These are phyloP conservation scores for Caenorhabditis plicata DNA, from an alignment of 2,888 invertebrate genomes.

Conservation along the genomic window DNA sequence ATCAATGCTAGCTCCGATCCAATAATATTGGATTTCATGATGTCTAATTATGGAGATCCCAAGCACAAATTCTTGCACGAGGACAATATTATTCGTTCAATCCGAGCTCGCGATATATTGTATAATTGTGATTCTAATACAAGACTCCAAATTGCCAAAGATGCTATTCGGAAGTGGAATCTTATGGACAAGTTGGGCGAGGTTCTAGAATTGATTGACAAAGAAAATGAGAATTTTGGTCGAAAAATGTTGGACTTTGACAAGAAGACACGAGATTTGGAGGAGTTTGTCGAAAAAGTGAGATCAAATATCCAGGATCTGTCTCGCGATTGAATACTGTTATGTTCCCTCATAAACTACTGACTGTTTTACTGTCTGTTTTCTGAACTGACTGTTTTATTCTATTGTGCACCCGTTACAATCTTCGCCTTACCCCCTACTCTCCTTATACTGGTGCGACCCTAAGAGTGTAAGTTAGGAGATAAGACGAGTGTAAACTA, in stretches of 20 bases:
- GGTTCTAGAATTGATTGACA: slow-evolving; percentile 15
- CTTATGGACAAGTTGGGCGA: slow-evolving; percentile 6
- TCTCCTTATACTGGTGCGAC: too few species aligned
- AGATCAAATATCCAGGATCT: slow-evolving; percentile 4
- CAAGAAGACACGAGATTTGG: slow-evolving; percentile 9
- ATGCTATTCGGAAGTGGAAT: slow-evolving; percentile 12
- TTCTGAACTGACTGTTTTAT: too few species aligned
- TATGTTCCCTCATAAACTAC: too few species aligned
- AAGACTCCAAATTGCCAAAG: slow-evolving; percentile 15
- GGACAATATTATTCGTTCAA: slow-evolving; percentile 12
- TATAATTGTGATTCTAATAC: slow-evolving; percentile 8
- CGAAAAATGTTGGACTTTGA: slow-evolving; percentile 9
- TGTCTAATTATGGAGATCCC: slow-evolving; percentile 9
- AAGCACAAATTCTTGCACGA: slow-evolving; percentile 10
- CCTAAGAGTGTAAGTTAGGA: too few species aligned
- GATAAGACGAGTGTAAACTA: too few species aligned
- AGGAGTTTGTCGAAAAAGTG: slow-evolving; percentile 8
- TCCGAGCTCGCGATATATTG: slow-evolving; percentile 13
- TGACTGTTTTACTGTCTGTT: too few species aligned
- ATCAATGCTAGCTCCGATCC: slow-evolving; percentile 10
- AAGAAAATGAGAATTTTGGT: slow-evolving; percentile 12
- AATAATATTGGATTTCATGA: slow-evolving; percentile 20
- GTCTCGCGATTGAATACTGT: slow-evolving; percentile 2
- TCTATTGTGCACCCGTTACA: too few species aligned
- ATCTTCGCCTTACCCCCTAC: too few species aligned